Percentiles rank a stretch among this genome's conserved stretches.
Evolutionary conservation across 2,888 invertebrate genomes (phyloP).

Genomic region (Byasa hedistus): DNA sequence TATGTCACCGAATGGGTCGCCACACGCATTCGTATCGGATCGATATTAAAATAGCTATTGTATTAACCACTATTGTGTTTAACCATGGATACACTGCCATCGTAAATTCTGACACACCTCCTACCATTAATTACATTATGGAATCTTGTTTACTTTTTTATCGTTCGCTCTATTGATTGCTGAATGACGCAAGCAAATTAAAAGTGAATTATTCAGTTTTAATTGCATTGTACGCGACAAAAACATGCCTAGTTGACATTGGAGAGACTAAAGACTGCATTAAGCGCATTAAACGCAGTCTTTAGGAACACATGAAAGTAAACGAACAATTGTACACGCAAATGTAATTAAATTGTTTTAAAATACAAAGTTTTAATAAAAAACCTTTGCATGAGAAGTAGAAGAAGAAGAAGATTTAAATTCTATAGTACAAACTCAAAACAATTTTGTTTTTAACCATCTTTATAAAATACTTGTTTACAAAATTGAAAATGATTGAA

Average conservation of each 20-base stretch:
- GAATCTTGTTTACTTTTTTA: constrained; percentile 17
- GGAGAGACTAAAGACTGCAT: neutral
- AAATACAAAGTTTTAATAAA: no score
- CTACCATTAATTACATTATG: constrained; percentile 19
- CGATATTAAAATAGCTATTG: constrained; percentile 19
- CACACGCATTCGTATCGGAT: neutral
- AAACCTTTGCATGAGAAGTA: no score
- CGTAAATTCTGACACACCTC: constrained; percentile 27
- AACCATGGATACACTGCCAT: constrained; percentile 9
- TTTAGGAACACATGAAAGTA: neutral
- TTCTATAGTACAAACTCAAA: no score
- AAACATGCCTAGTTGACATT: constrained; percentile 9
- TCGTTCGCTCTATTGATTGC: constrained; percentile 14
- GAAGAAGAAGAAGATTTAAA: no score
- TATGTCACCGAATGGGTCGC: constrained; percentile 19
- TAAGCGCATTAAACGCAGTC: no score
- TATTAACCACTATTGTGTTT: constrained; percentile 1
- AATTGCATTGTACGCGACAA: constrained; percentile 11
- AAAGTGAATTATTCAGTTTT: constrained; percentile 24
- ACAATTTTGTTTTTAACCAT: no score
- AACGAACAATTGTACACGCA: no score
- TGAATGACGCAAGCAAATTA: constrained; percentile 25
- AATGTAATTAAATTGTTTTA: no score
- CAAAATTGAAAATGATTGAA: no score
- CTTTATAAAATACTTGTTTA: no score